These are phyloP conservation scores for Montipora capitata DNA, from an alignment of 92 coral and sea anemone species.

Conservation along the genomic window DNA sequence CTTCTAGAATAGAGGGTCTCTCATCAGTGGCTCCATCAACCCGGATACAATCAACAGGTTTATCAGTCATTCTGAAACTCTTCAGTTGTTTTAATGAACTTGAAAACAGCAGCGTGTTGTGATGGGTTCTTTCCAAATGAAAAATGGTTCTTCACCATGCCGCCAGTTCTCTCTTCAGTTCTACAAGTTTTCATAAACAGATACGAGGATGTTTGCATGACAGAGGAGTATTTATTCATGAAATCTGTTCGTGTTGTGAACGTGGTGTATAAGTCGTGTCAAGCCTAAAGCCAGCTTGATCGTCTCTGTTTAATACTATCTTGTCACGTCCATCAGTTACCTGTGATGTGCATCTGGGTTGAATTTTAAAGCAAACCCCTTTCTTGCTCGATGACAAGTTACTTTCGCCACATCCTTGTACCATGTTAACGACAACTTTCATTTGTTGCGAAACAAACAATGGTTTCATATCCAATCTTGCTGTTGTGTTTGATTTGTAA, in stretches of 20 bases:
- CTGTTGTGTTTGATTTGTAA: slow-evolving; percentile 48
- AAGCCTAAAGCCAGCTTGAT: neutral
- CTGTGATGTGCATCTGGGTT: neutral
- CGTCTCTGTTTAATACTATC: neutral
- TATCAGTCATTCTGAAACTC: too few relatives aligned
- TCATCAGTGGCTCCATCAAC: too few relatives aligned
- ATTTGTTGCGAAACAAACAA: slow-evolving; percentile 48
- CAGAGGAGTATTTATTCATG: neutral
- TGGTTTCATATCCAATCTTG: slow-evolving; percentile 55
- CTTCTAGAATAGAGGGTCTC: too few relatives aligned
- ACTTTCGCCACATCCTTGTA: slow-evolving; percentile 72
- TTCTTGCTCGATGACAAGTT: neutral
- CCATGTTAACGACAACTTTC: slow-evolving; percentile 46
- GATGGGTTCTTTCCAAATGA: neutral
- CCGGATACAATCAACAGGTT: too few relatives aligned
- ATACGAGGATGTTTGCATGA: neutral
- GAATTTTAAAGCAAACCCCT: too few relatives aligned
- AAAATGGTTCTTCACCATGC: neutral
- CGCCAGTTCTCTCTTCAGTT: neutral
- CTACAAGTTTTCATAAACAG: neutral
- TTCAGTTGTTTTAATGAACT: neutral
- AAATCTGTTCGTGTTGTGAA: neutral
- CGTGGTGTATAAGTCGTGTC: neutral
- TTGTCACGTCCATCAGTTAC: neutral
- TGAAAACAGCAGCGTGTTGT: neutral